Evolutionary conservation across 1,140 invertebrate genomes (phyloP).

Genomic region (Trachelipus rathkii): DNA sequence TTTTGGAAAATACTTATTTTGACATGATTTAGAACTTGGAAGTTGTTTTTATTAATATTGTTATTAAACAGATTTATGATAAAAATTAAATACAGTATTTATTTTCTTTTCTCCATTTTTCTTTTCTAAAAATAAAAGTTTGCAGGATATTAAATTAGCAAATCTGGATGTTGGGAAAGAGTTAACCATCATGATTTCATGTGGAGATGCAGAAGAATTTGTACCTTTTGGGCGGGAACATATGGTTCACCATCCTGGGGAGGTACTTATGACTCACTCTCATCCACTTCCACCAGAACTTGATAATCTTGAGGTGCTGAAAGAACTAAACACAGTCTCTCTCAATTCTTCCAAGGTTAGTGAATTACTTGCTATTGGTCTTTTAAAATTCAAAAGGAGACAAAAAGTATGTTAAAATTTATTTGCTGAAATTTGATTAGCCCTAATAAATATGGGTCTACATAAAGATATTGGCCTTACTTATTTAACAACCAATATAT

Average conservation of each 20-base stretch:
- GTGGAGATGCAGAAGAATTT: constrained; percentile 10
- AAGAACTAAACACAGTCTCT: constrained; percentile 2
- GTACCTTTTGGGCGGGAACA: constrained; percentile 13
- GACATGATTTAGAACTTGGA: no score
- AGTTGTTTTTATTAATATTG: no score
- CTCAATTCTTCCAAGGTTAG: constrained; percentile 2
- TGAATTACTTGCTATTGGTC: background rate
- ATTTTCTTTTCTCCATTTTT: no score
- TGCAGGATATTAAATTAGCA: background rate
- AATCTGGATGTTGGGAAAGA: constrained; percentile 16
- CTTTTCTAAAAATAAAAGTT: no score
- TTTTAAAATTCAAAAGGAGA: background rate
- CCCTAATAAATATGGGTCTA: no score
- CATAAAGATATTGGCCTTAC: no score
- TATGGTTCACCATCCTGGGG: constrained; percentile 11
- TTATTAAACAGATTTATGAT: no score
- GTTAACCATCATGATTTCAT: constrained; percentile 1
- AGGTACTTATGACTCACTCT: background rate
- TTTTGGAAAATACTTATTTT: no score
- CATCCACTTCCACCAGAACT: background rate
- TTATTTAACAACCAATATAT: no score
- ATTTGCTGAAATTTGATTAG: no score
- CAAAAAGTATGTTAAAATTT: no score
- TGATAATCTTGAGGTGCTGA: background rate
- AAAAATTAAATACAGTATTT: no score